These are phyloP conservation scores for Sarcophaga caerulescens DNA, from an alignment of 2,888 invertebrate species.

Conservation along the genomic window DNA sequence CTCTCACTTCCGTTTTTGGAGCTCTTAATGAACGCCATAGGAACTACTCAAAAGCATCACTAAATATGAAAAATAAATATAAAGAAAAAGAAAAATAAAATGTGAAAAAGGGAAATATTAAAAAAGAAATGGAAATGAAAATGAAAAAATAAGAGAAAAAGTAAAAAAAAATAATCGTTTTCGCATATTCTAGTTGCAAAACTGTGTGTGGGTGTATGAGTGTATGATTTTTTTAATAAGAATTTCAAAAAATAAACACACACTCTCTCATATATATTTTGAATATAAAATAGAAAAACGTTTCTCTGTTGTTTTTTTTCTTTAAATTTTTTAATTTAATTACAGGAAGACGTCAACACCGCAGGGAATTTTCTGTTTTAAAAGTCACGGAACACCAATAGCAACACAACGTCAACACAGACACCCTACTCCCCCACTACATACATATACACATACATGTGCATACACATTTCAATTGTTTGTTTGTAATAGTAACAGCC, in stretches of 20 bases:
- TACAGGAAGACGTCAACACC: slow-evolving; percentile 69
- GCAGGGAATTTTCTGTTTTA: slow-evolving; percentile 63
- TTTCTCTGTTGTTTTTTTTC: slow-evolving; percentile 41
- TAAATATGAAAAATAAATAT: slow-evolving; percentile 46
- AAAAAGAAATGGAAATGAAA: slow-evolving; percentile 37
- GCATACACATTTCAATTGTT: neutral
- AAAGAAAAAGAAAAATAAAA: slow-evolving; percentile 37
- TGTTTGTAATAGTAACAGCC: neutral
- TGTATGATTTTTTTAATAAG: slow-evolving; percentile 12
- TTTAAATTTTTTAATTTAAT: slow-evolving; percentile 70
- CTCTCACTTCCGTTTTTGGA: slow-evolving; percentile 56
- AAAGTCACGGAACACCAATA: slow-evolving; percentile 63
- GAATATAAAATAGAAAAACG: slow-evolving; percentile 18
- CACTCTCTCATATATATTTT: neutral
- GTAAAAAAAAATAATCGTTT: slow-evolving; percentile 39
- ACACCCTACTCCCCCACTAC: neutral
- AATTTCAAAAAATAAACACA: slow-evolving; percentile 9
- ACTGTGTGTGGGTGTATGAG: neutral
- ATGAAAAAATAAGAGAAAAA: slow-evolving; percentile 19
- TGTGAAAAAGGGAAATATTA: slow-evolving; percentile 20
- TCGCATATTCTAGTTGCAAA: slow-evolving; percentile 29
- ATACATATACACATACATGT: neutral
- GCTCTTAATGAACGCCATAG: slow-evolving; percentile 65
- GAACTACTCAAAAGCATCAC: slow-evolving; percentile 59
- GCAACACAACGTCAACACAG: slow-evolving; percentile 27